phyloP scores from a whole-genome alignment of 2,113 vertebrate genomes.

The Halichoerus grypus region DNA sequence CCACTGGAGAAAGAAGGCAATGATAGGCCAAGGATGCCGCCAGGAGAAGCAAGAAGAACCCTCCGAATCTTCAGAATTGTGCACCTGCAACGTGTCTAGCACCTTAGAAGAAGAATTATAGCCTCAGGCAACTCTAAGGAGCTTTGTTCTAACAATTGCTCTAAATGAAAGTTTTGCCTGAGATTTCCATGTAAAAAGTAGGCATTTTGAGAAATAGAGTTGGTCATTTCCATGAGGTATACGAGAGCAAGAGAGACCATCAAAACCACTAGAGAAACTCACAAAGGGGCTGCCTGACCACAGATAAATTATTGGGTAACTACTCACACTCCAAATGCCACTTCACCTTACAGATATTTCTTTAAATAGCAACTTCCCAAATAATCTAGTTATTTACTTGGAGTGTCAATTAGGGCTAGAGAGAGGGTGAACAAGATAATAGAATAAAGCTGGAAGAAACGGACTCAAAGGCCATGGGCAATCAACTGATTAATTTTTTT shows the following conservation, averaged over 20 bases:
- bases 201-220: background rate
- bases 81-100: background rate
- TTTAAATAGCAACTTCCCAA: background rate
- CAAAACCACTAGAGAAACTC: background rate
- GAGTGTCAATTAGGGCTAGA: background rate
- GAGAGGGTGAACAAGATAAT: background rate
- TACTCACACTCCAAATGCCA: background rate
- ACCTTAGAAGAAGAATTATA: background rate
- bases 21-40: background rate
- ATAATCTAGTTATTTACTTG: background rate
- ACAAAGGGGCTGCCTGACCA: background rate
- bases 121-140: background rate
- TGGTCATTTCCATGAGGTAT: background rate
- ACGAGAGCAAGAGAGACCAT: background rate
- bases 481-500: background rate
- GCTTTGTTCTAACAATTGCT: background rate
- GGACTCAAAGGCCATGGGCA: background rate
- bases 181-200: background rate
- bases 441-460: background rate
- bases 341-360: background rate
- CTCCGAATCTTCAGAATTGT: background rate
- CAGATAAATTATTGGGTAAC: background rate
- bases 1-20: background rate
- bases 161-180: background rate
- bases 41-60: background rate